phyloP scores from a whole-genome alignment of 2,797 vertebrate genomes.

The Sphaeramia orbicularis region DNA sequence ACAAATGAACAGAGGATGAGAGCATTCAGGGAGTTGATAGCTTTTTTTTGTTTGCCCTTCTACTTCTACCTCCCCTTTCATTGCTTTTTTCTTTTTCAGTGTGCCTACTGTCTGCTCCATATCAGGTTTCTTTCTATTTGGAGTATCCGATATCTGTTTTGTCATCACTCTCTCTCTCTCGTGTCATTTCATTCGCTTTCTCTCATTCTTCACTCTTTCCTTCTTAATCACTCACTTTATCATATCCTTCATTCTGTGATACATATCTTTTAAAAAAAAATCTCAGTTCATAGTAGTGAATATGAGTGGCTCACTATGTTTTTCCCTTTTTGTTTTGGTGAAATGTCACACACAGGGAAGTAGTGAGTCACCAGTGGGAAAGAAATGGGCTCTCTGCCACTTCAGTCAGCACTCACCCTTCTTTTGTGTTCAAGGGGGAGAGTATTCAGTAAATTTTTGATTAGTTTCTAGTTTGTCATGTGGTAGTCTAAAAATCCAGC shows the following conservation, averaged over 20 bases:
- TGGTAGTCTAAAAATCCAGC: conserved; percentile 4
- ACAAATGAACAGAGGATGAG: conserved; percentile 59
- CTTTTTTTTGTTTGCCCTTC: conserved; percentile 37
- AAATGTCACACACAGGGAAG: conserved; percentile 55
- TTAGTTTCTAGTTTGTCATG: conserved; percentile 5
- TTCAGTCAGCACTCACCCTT: conserved; percentile 2
- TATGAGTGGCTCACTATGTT: conserved; percentile 11
- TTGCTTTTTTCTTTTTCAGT: conserved; percentile 1
- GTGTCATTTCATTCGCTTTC: neutral
- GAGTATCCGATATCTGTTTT: neutral
- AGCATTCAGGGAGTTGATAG: conserved; percentile 50
- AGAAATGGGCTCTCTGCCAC: conserved; percentile 19
- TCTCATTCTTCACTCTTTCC: conserved; percentile 14
- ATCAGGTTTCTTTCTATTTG: neutral
- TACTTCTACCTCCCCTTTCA: conserved; percentile 30
- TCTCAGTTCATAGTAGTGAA: conserved; percentile 37
- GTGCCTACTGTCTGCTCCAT: conserved; percentile 6
- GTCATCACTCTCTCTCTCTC: neutral
- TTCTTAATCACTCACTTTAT: conserved; percentile 16
- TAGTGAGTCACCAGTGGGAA: conserved; percentile 39
- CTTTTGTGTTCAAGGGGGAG: conserved; percentile 39
- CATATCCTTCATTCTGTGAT: conserved; percentile 15
- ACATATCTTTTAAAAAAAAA: conserved; percentile 30
- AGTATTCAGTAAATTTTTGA: conserved; percentile 13
- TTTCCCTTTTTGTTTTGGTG: conserved; percentile 18